Evolutionary conservation across 2,113 vertebrate species (phyloP).

Genomic region (Rhagologus leucostigma): DNA sequence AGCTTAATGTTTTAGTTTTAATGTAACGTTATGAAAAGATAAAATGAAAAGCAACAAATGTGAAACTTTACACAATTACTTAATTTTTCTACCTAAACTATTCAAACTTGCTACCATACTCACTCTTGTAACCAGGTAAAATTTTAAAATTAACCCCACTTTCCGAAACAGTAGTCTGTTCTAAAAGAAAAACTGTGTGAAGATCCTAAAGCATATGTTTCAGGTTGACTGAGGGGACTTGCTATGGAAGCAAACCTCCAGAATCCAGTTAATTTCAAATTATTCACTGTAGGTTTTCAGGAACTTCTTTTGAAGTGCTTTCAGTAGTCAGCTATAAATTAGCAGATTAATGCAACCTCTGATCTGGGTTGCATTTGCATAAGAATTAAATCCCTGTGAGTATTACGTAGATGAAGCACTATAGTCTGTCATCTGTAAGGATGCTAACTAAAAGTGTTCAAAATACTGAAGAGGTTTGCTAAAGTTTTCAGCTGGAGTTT

Average conservation of each 20-base stretch:
- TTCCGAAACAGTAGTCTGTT: not conserved
- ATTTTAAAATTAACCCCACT: not conserved
- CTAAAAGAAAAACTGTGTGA: not conserved
- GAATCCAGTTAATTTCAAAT: not conserved
- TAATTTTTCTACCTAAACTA: not conserved
- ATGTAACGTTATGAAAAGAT: not conserved
- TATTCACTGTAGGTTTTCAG: not conserved
- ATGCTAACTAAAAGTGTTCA: not conserved
- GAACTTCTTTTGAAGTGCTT: not conserved
- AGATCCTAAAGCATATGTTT: not conserved
- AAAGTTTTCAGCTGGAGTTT: not conserved
- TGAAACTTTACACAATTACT: not conserved
- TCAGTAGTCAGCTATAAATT: not conserved
- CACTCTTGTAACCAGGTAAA: not conserved
- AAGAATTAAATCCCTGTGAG: not conserved
- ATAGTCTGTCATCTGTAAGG: not conserved
- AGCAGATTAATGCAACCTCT: not conserved
- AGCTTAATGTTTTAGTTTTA: not conserved
- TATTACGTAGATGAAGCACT: not conserved
- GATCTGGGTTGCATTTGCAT: not conserved
- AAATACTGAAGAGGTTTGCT: not conserved
- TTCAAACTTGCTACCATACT: not conserved
- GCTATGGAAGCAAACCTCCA: not conserved
- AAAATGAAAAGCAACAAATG: not conserved
- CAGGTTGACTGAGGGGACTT: not conserved